Evolutionary conservation across 2,113 vertebrate species (phyloP), one percentile per base, ranked within the genome.

Genomic region (Danionella cerebrum): DNA sequence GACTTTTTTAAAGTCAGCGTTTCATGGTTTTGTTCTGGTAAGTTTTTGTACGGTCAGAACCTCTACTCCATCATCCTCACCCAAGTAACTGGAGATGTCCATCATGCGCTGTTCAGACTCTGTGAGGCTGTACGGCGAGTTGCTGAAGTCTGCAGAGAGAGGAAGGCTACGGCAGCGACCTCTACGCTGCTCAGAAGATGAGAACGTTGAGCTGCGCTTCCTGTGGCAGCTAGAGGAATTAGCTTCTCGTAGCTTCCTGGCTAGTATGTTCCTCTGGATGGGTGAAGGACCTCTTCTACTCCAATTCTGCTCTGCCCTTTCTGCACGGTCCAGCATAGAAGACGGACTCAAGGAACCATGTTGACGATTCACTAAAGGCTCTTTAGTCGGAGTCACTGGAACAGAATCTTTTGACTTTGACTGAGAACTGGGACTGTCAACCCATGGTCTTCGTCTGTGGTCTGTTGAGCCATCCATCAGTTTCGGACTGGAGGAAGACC

Each of bases 31-130:
- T 88, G 67, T 84, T 87, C 25, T 91, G 84, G 71, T 71, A 6
- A 91, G 77, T 79, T 87, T 93, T 80, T 87, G 88, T 29, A 88
- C 54, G 25, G 87, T 90, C 31, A 89, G 66, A 8, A 89, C 88
- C 68, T 86, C 90, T 2, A 84, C 55, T 79, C 79, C 82, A 27
- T 90, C 89, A 44, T 84, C 83, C 51, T 91, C 90, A 74, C 89
- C 90, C 62, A 89, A 89, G 76, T 86, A 90, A 10, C 87, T 85
- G 0, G 93, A 90, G 33, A 97, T 81, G 78, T 97, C 93, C 2
- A 93, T 84, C 90, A 94, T 92, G 77, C 81, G 88, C 77, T 93
- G 92, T 72, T 96, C 94, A 0, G 88, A 86, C 73, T 95, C 93
- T 0, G 88, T 94, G 74, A 97, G 89, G 51, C 89, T 87, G 35